Percentiles rank a stretch among this genome's conserved stretches.
phyloP scores from a whole-genome alignment of 2,797 vertebrate genomes.

The Pangasius djambal region DNA sequence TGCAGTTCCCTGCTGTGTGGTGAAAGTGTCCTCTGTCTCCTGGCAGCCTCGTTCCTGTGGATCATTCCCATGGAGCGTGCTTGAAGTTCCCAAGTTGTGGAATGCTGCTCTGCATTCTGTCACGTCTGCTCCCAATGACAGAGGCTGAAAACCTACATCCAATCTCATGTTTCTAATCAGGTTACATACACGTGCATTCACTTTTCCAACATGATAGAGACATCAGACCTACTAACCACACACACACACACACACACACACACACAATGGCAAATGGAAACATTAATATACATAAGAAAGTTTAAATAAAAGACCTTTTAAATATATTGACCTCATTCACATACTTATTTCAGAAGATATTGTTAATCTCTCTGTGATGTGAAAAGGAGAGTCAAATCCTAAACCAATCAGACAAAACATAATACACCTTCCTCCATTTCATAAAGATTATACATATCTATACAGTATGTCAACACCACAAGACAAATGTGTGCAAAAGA shows the following conservation, averaged over 20 bases:
- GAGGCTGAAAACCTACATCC: conserved; percentile 24
- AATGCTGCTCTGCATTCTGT: conserved; percentile 49
- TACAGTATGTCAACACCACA: no score
- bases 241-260: background rate
- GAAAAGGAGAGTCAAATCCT: background rate
- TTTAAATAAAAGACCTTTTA: background rate
- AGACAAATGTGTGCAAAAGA: background rate
- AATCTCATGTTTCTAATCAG: conserved; percentile 43
- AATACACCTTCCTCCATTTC: background rate
- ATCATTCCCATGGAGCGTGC: conserved; percentile 31
- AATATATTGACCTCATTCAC: background rate
- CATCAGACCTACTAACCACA: background rate
- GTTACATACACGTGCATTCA: conserved; percentile 7
- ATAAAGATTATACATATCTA: background rate
- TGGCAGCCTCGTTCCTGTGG: background rate
- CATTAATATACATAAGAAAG: background rate
- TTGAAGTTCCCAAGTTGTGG: conserved; percentile 45
- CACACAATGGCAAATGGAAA: background rate
- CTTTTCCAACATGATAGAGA: conserved; percentile 8
- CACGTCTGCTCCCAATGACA: conserved; percentile 21
- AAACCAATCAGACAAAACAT: background rate
- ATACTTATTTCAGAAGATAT: background rate
- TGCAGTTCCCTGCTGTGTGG: background rate
- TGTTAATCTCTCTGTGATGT: background rate
- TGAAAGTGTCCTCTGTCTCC: conserved; percentile 7